Conservation (phyloP, 2,888 invertebrate species). For the Luperina testacea region DNA sequence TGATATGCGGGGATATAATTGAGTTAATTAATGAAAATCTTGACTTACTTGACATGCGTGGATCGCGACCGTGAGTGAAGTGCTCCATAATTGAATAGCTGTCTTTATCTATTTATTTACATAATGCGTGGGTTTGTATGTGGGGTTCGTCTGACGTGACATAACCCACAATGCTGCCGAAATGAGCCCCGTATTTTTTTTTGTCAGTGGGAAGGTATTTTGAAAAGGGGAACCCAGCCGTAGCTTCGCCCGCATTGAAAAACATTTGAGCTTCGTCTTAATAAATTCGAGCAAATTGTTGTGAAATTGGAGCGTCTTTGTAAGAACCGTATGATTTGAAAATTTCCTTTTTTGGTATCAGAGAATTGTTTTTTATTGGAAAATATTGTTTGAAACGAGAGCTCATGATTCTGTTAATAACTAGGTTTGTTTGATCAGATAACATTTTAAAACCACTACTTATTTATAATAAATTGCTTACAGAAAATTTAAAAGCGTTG, state of each 20-base stretch:
- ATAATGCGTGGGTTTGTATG: slow-evolving; percentile 66
- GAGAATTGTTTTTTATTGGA: slow-evolving; percentile 4
- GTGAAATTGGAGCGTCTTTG: slow-evolving; percentile 50
- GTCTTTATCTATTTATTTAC: slow-evolving; percentile 75
- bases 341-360: slow-evolving; percentile 6
- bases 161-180: slow-evolving; percentile 49
- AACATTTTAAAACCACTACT: neutral
- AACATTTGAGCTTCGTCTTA: slow-evolving; percentile 43
- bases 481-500: neutral
- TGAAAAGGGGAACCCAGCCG: slow-evolving; percentile 35
- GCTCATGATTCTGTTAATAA: neutral
- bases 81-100: slow-evolving; percentile 75
- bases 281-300: slow-evolving; percentile 53
- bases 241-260: slow-evolving; percentile 28
- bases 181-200: slow-evolving; percentile 57
- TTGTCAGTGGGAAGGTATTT: slow-evolving; percentile 39
- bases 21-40: slow-evolving; percentile 74
- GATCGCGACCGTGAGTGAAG: slow-evolving; percentile 69
- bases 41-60: slow-evolving; percentile 65
- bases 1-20: slow-evolving; percentile 67
- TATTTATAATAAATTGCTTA: neutral
- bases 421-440: neutral
- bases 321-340: slow-evolving; percentile 40
- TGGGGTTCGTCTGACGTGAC: slow-evolving; percentile 55
- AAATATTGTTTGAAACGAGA: slow-evolving; percentile 1